A percentile compares a stretch with the other conserved stretches of the same genome.
Conservation (phyloP, 2,113 vertebrate genomes). For the Pelmatolapia mariae region DNA sequence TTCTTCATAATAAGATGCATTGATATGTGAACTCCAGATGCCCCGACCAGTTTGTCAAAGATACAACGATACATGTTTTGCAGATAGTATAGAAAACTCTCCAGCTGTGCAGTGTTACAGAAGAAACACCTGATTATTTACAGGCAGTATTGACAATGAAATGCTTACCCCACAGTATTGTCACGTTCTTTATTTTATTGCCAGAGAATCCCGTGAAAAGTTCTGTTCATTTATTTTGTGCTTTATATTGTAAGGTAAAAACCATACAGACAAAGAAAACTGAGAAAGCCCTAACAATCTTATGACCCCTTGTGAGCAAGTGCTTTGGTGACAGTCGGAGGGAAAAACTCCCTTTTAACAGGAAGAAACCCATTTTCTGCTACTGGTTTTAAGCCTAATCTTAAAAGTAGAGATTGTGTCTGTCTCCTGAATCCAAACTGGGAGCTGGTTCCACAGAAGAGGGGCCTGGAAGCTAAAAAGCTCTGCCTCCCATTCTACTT, state of each 20-base stretch:
- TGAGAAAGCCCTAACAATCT: not conserved
- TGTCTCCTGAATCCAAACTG: no score
- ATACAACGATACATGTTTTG: not conserved
- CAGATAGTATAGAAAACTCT: not conserved
- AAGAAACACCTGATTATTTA: not conserved
- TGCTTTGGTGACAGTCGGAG: not conserved
- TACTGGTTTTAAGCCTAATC: no score
- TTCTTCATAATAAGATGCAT: not conserved
- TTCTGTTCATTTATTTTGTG: not conserved
- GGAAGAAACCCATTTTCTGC: no score
- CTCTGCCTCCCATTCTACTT: not conserved
- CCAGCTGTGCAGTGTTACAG: not conserved
- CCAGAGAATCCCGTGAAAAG: not conserved
- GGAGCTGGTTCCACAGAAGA: not conserved
- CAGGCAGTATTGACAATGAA: not conserved
- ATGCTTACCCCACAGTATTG: not conserved
- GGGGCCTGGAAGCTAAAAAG: not conserved
- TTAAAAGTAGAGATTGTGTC: no score
- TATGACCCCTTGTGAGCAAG: not conserved
- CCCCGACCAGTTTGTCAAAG: not conserved
- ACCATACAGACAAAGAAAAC: not conserved
- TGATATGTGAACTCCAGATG: not conserved
- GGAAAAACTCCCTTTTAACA: no score
- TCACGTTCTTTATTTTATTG: not conserved
- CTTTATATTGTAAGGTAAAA: not conserved